Conservation (phyloP, 2,797 vertebrate species). For the Podarcis lilfordi region DNA sequence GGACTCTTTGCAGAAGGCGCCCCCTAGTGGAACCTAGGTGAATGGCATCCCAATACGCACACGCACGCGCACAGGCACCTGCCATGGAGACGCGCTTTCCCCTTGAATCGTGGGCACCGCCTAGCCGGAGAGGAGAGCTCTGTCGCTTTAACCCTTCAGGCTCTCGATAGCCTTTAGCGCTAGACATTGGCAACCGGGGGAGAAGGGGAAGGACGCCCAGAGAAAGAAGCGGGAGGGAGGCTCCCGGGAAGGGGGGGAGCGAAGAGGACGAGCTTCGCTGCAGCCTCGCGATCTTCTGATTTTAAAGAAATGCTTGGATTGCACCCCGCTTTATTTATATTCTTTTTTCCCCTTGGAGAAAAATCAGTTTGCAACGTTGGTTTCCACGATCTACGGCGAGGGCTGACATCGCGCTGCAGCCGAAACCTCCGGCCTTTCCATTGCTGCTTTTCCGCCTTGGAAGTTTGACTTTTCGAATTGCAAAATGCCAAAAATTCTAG, state of each 20-base stretch:
- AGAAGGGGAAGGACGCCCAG: too few relatives aligned
- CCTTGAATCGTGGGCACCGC: not conserved
- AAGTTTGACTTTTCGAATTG: not conserved
- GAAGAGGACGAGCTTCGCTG: not conserved
- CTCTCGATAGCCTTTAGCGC: not conserved
- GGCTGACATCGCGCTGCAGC: too few relatives aligned
- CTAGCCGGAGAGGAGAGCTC: not conserved
- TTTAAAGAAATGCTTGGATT: not conserved
- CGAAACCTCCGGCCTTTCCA: not conserved
- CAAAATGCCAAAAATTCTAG: not conserved
- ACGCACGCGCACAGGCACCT: too few relatives aligned
- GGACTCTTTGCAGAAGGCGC: not conserved
- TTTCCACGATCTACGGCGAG: not conserved
- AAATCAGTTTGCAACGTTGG: not conserved
- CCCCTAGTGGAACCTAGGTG: too few relatives aligned
- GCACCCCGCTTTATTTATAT: not conserved
- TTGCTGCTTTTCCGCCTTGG: too few relatives aligned
- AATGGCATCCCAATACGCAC: too few relatives aligned
- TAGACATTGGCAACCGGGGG: too few relatives aligned
- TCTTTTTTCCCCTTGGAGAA: not conserved
- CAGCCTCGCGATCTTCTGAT: not conserved
- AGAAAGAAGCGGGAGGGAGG: too few relatives aligned
- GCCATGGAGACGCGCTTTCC: not conserved
- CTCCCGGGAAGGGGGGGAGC: accelerated
- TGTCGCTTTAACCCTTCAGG: not conserved